Conservation (phyloP, 2,797 vertebrate species). For the Rhincodon typus region DNA sequence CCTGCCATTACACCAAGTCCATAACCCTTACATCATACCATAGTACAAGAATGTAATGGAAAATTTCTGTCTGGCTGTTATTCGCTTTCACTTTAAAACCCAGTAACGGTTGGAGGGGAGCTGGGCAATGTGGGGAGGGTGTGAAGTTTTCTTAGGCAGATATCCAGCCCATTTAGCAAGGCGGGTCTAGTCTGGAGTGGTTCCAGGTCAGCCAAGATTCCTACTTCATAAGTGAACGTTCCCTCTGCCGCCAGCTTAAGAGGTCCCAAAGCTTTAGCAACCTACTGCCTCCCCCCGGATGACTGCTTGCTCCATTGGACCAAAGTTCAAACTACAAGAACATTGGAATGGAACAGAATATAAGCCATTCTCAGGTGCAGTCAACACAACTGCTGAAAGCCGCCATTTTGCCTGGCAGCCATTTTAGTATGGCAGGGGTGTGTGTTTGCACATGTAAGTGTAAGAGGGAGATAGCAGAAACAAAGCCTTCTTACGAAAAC, state of each 20-base stretch:
- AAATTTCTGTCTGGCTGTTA: not conserved
- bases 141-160: not conserved
- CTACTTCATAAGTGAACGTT: not conserved
- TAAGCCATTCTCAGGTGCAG: not conserved
- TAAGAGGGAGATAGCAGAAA: not conserved
- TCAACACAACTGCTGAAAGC: not conserved
- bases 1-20: not conserved
- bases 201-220: not conserved
- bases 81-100: not conserved
- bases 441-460: no score
- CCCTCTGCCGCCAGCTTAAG: not conserved
- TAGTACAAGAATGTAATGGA: not conserved
- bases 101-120: not conserved
- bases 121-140: no score
- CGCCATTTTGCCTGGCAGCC: not conserved
- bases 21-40: not conserved
- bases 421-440: not conserved
- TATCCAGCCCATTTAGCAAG: not conserved
- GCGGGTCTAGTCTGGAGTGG: not conserved
- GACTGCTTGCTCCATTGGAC: not conserved
- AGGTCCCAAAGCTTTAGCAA: not conserved
- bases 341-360: not conserved
- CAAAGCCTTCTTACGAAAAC: not conserved
- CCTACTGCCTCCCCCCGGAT: not conserved
- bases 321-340: not conserved